phyloP scores from a whole-genome alignment of 2,797 vertebrate genomes.

The Gouania willdenowi region DNA sequence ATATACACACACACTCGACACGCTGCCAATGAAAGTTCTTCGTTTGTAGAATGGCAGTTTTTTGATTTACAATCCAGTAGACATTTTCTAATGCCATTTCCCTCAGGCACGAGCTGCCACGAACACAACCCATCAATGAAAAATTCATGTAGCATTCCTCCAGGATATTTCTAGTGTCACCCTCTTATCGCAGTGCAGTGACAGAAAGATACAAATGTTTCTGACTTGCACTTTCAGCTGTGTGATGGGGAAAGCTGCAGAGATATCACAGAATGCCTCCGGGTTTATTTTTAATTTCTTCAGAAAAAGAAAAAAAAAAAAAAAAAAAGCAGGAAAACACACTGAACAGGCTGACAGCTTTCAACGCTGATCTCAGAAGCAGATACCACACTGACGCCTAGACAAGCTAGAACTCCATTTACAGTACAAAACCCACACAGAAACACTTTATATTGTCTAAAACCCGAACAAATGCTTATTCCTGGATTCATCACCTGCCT shows the following conservation, averaged over 20 bases:
- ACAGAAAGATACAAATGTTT: slow-evolving; percentile 20
- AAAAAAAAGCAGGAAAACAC: no score
- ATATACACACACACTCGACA: no score
- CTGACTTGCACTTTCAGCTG: slow-evolving; percentile 12
- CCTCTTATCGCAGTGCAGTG: slow-evolving; percentile 33
- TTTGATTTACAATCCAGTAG: no score
- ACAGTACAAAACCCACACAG: not conserved
- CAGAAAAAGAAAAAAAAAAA: no score
- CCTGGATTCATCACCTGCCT: slow-evolving; percentile 20
- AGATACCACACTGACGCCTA: not conserved
- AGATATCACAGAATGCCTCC: slow-evolving; percentile 14
- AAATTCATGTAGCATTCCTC: slow-evolving; percentile 22
- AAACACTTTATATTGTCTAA: no score
- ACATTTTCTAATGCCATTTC: no score
- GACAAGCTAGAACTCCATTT: not conserved
- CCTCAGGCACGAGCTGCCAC: no score
- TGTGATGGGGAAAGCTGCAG: slow-evolving; percentile 15
- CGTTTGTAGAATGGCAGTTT: no score
- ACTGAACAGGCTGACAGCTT: not conserved
- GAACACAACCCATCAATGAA: slow-evolving; percentile 35
- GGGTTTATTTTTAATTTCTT: not conserved
- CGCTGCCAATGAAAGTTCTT: no score
- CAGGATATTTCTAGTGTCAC: slow-evolving; percentile 15
- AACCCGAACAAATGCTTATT: slow-evolving; percentile 15
- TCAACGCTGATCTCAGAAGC: not conserved